Evolutionary conservation across 2,888 invertebrate genomes (phyloP), one percentile per base, ranked within the genome.

Genomic region (Rotaria sp.): DNA sequence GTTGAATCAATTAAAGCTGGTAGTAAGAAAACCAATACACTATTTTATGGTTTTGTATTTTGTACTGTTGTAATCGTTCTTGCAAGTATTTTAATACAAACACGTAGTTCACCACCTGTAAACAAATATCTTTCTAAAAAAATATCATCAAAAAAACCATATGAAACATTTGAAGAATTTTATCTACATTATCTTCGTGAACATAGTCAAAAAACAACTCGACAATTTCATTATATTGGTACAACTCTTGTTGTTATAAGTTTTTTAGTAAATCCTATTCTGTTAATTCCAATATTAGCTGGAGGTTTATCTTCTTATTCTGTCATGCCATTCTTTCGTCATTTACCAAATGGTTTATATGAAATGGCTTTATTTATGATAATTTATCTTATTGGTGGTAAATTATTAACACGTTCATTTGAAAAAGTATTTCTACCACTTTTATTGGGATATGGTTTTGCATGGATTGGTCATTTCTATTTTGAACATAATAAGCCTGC

Each of bases 401-500:
- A 26, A 45, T 45, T 80, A 45, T 26, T 80, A n/a, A n/a, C 45
- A 80, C 41, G n/a, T 26, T 80, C 80, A n/a, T 80, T 26, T 45
- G n/a, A 45, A n/a, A n/a, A 2, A 45, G 11, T 15, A 26, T 11
- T 80, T 10, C 5, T 45, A 80, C 80, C 80, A 45, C 80, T 80
- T 41, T 2, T 80, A n/a, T 45, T 80, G 11, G 41, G 45, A 41
- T 80, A 80, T n/a, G 21, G 80, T 45, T 80, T 80, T 80, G 80
- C 80, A 15, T 80, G 80, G 80, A 80, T 80, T n/a, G 80, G 80
- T n/a, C 80, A 80, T 80, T 80, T 80, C 15, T 45, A 24, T 26
- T 80, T 4, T 45, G 80, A 80, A 80, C 24, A 80, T n/a, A 80
- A 80, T 26, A 80, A 80, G 8, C 80, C 80, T 2, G 80, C 80